Evolutionary conservation across 2,888 invertebrate species (phyloP).

Genomic region (Eupithecia exiguata): DNA sequence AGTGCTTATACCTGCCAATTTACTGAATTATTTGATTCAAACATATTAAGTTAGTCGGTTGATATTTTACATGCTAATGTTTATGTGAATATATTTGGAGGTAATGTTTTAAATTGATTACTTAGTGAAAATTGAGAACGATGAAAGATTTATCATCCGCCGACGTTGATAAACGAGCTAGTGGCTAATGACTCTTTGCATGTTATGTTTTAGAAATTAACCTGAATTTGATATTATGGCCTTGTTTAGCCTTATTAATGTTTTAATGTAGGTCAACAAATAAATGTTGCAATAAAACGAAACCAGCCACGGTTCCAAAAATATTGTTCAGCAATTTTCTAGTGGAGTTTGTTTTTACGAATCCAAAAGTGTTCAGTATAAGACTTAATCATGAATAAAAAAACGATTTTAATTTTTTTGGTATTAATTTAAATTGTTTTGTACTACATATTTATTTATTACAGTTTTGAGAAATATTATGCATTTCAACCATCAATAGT

Average conservation of each 20-base stretch:
- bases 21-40: conserved; percentile 25
- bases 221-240: conserved; percentile 17
- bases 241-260: neutral
- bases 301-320: neutral
- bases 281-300: neutral
- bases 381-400: neutral
- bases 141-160: conserved; percentile 51
- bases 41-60: conserved; percentile 31
- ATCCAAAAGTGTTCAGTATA: neutral
- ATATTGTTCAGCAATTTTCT: neutral
- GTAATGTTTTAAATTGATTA: conserved; percentile 40
- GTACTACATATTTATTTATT: neutral
- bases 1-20: conserved; percentile 22
- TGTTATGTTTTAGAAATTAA: conserved; percentile 28
- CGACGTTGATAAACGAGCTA: conserved; percentile 53
- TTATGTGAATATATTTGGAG: conserved; percentile 26
- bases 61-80: conserved; percentile 27
- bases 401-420: neutral
- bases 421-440: neutral
- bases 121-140: conserved; percentile 39
- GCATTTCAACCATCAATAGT: neutral
- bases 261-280: neutral
- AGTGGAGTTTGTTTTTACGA: neutral
- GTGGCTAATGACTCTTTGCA: conserved; percentile 34
- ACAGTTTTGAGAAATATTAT: neutral